Percentiles rank a stretch among this genome's conserved stretches.
Conservation (phyloP, 2,113 vertebrate species). For the Phaetusa simplex region DNA sequence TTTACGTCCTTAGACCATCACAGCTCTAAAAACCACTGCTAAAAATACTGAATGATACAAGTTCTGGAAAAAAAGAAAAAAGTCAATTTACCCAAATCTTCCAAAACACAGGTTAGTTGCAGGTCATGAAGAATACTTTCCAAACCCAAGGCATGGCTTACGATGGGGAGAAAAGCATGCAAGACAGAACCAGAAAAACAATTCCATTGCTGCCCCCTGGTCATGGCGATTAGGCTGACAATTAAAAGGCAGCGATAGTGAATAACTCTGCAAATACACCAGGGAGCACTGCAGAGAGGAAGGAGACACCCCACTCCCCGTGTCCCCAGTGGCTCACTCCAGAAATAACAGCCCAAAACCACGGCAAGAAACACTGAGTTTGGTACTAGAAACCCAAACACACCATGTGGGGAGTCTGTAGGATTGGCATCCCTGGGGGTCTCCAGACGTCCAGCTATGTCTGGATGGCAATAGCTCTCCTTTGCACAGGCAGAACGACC, state of each 20-base stretch:
- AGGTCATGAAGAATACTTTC: not conserved
- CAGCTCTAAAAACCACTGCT: not conserved
- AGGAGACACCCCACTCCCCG: too few relatives aligned
- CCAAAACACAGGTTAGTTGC: not conserved
- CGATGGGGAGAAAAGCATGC: not conserved
- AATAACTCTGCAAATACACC: too few relatives aligned
- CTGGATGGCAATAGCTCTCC: not conserved
- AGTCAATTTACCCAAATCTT: not conserved
- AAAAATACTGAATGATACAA: not conserved
- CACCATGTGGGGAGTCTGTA: fast-evolving
- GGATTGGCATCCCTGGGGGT: not conserved
- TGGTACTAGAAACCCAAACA: too few relatives aligned
- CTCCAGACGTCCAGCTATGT: not conserved
- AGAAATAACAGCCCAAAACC: not conserved
- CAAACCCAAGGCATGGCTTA: not conserved
- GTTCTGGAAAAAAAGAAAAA: not conserved
- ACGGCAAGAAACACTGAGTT: not conserved
- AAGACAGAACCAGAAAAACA: not conserved
- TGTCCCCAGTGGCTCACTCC: not conserved
- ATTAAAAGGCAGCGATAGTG: not conserved
- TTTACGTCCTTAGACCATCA: not conserved
- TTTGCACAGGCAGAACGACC: too few relatives aligned
- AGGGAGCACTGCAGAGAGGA: not conserved
- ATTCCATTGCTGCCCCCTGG: not conserved
- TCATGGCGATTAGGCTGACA: fast-evolving